Evolutionary conservation across 2,797 vertebrate genomes (phyloP).

Genomic region (Cynodonichthys magdalenae): DNA sequence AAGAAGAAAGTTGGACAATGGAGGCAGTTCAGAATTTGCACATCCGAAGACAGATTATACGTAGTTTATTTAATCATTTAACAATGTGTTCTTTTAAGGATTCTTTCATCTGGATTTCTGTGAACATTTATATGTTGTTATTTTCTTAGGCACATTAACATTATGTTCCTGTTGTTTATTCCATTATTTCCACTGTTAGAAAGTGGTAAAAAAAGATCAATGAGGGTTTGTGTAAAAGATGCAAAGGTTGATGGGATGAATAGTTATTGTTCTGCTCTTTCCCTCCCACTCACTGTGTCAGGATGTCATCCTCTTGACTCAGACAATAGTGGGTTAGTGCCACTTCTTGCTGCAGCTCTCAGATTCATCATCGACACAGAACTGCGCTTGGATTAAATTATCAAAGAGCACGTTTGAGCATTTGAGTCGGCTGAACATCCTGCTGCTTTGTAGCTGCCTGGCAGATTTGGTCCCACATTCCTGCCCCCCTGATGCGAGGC

Average conservation of each 20-base stretch:
- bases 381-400: background rate
- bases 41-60: conserved; percentile 1
- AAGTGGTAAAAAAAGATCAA: conserved; percentile 57
- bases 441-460: conserved; percentile 49
- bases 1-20: conserved; percentile 48
- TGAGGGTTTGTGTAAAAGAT: conserved; percentile 58
- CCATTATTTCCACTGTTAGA: conserved; percentile 36
- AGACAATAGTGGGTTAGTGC: conserved; percentile 20
- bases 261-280: conserved; percentile 65
- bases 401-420: conserved; percentile 17
- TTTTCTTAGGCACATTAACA: conserved; percentile 38
- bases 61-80: conserved; percentile 11
- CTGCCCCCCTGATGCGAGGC: conserved; percentile 51
- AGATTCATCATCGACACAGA: conserved; percentile 42
- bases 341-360: conserved; percentile 34
- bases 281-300: conserved; percentile 65
- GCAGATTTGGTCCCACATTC: conserved; percentile 55
- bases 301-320: conserved; percentile 72
- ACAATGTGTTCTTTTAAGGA: conserved; percentile 4
- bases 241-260: conserved; percentile 63
- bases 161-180: conserved; percentile 46
- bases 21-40: conserved; percentile 52
- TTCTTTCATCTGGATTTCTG: conserved; percentile 3
- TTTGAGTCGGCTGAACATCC: conserved; percentile 21
- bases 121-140: conserved; percentile 16